These are phyloP conservation scores for Drosophila nigritarsus DNA, from an alignment of 2,888 invertebrate genomes.

Conservation along the genomic window DNA sequence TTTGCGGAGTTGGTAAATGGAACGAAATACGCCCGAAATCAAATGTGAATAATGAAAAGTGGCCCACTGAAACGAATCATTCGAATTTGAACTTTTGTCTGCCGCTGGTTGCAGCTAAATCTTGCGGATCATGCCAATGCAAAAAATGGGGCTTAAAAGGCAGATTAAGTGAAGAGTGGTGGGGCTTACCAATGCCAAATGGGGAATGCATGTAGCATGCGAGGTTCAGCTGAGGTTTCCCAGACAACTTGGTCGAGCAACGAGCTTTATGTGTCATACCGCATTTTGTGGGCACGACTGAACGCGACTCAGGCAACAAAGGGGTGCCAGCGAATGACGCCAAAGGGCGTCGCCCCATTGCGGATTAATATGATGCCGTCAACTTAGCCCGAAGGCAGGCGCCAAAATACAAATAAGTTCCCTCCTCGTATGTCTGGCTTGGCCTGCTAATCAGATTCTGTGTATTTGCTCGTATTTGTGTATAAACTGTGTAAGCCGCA, in stretches of 20 bases:
- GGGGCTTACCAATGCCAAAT: conserved; percentile 1
- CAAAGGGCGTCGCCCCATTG: conserved; percentile 18
- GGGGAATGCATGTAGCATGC: conserved; percentile 9
- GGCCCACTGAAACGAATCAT: conserved; percentile 22
- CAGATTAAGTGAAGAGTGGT: conserved; percentile 7
- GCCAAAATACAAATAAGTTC: conserved; percentile 6
- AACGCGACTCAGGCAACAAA: conserved; percentile 1
- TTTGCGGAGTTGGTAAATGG: conserved; percentile 12
- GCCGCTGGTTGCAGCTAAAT: conserved; percentile 42
- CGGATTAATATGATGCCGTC: conserved; percentile 30
- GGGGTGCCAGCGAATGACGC: background rate
- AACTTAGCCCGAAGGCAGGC: conserved; percentile 19
- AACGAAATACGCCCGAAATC: conserved; percentile 19
- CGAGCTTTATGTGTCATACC: conserved; percentile 16
- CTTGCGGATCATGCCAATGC: conserved; percentile 16
- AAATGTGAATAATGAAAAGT: conserved; percentile 2
- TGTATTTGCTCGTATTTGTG: conserved; percentile 11
- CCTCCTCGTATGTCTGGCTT: background rate
- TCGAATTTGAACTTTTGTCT: conserved; percentile 21
- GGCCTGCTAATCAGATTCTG: conserved; percentile 3
- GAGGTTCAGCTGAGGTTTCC: conserved; percentile 12
- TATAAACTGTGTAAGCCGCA: conserved; percentile 15
- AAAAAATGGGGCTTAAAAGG: background rate
- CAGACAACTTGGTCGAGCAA: conserved; percentile 4
- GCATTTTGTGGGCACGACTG: conserved; percentile 7